These are phyloP conservation scores for Ennomos fuscantarius DNA, from an alignment of 2,888 invertebrate genomes.

Conservation along the genomic window DNA sequence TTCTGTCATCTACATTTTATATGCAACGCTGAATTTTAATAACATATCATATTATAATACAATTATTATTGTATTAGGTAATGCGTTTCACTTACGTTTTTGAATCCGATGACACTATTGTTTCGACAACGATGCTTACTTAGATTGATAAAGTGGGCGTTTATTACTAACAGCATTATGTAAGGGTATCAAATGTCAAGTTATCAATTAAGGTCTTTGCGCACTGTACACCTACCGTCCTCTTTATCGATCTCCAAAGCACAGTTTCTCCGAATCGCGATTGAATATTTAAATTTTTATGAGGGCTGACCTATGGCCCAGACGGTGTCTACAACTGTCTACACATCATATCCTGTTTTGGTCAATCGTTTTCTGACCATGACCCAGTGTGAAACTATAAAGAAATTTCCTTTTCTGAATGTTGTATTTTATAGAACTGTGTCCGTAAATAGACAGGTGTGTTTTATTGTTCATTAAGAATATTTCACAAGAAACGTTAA, in stretches of 20 bases:
- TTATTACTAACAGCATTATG: conserved; percentile 23
- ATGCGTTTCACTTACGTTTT: conserved; percentile 30
- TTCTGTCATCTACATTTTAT: conserved; percentile 20
- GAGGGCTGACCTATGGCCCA: conserved; percentile 30
- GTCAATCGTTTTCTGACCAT: conserved; percentile 20
- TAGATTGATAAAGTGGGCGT: conserved; percentile 38
- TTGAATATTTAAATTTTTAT: conserved; percentile 17
- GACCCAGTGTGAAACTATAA: conserved; percentile 18
- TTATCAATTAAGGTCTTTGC: conserved; percentile 37
- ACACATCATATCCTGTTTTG: conserved; percentile 28
- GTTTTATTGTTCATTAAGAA: background rate
- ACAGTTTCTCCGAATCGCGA: conserved; percentile 11
- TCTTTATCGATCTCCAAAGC: conserved; percentile 7
- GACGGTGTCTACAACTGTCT: conserved; percentile 14
- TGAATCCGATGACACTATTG: conserved; percentile 28
- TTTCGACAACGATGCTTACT: conserved; percentile 27
- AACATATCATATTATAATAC: conserved; percentile 8
- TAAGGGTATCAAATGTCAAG: conserved; percentile 44
- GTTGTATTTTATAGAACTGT: background rate
- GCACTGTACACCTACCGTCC: conserved; percentile 9
- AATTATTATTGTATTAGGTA: conserved; percentile 26
- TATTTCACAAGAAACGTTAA: conserved; percentile 23
- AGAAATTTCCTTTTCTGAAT: conserved; percentile 14
- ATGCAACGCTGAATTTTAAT: conserved; percentile 30
- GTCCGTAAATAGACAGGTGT: background rate